Percentiles rank a stretch among this genome's conserved stretches.
Conservation (phyloP, 2,113 vertebrate species). For the Empidonax alnorum region DNA sequence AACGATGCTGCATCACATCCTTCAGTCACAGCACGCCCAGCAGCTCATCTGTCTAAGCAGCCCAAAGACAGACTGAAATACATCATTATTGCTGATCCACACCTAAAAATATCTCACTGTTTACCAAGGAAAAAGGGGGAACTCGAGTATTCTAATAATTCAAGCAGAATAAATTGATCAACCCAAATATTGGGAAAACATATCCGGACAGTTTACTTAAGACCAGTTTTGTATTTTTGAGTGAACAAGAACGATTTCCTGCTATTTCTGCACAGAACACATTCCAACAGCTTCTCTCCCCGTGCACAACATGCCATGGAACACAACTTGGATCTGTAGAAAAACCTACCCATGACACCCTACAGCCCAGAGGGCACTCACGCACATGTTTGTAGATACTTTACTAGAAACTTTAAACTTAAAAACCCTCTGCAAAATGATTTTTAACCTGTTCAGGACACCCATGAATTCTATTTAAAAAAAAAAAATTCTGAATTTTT, state of each 20-base stretch:
- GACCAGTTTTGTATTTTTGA: not conserved
- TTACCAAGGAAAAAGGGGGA: not conserved
- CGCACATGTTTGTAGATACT: not conserved
- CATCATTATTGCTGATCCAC: not conserved
- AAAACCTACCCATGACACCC: not conserved
- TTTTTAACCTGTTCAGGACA: not conserved
- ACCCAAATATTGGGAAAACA: not conserved
- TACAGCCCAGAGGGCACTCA: not conserved
- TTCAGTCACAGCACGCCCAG: not conserved
- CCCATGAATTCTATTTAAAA: not conserved
- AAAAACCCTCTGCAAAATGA: not conserved
- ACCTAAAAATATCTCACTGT: not conserved
- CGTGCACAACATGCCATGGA: not conserved
- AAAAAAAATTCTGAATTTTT: not conserved
- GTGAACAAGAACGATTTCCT: not conserved
- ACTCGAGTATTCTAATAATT: not conserved
- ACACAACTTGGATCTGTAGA: not conserved
- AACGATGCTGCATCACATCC: not conserved
- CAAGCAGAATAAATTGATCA: too few relatives aligned
- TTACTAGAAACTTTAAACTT: not conserved
- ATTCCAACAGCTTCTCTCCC: not conserved
- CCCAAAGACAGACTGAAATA: not conserved
- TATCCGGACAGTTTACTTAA: not conserved
- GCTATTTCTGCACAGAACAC: not conserved
- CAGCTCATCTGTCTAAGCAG: not conserved